phyloP scores from a whole-genome alignment of 1,140 invertebrate species.

The Mizuhopecten yessoensis region DNA sequence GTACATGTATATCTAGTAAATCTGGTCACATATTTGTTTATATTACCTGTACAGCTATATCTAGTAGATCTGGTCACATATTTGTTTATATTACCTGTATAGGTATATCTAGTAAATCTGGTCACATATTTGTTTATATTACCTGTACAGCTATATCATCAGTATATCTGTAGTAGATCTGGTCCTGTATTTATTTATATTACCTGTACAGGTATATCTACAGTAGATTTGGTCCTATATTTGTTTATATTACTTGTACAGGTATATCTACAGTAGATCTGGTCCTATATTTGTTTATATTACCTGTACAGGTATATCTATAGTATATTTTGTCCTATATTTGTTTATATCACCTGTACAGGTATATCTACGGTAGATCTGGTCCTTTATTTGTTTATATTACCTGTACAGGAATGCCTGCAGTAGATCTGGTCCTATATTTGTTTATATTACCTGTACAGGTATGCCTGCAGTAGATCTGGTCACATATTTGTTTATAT shows the following conservation, averaged over 20 bases:
- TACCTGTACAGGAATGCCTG: neutral
- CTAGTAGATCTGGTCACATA: constrained; percentile 81
- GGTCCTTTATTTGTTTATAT: constrained; percentile 83
- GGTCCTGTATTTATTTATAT: constrained; percentile 82
- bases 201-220: neutral
- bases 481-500: constrained; percentile 83
- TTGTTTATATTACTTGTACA: constrained; percentile 61
- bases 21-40: neutral
- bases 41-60: constrained; percentile 77
- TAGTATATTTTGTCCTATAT: neutral
- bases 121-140: constrained; percentile 30
- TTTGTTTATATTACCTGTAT: too few species aligned
- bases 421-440: neutral
- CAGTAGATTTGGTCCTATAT: neutral
- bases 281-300: constrained; percentile 83
- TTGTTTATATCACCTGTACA: constrained; percentile 60
- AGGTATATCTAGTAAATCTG: neutral
- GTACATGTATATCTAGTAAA: neutral
- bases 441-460: constrained; percentile 61
- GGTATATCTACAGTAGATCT: constrained; percentile 81
- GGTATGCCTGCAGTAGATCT: constrained; percentile 81
- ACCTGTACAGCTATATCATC: constrained; percentile 72
- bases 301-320: neutral
- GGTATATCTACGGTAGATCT: constrained; percentile 81
- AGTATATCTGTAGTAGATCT: constrained; percentile 81